These are phyloP conservation scores for Polydrusus cervinus DNA, from an alignment of 2,888 invertebrate genomes.

Conservation along the genomic window DNA sequence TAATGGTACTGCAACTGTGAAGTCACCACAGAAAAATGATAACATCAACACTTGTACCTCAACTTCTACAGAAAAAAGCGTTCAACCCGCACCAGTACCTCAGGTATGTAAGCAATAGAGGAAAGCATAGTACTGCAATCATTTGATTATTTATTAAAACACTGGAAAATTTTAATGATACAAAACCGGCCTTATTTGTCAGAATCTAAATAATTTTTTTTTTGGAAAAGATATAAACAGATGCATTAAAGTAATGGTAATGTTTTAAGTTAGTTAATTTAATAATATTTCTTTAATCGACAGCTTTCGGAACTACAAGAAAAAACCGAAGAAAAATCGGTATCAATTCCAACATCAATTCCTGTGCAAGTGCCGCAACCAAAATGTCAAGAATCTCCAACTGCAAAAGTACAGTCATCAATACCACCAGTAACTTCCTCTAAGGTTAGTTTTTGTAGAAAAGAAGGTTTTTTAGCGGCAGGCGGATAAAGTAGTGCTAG, in stretches of 20 bases:
- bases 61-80: slow-evolving; percentile 42
- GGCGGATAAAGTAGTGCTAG: background rate
- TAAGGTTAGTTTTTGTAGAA: slow-evolving; percentile 7
- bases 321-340: slow-evolving; percentile 51
- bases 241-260: too few species aligned
- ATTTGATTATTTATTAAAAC: too few species aligned
- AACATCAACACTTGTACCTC: slow-evolving; percentile 60
- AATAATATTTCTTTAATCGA: background rate
- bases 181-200: too few species aligned
- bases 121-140: too few species aligned
- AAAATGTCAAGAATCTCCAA: background rate
- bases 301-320: slow-evolving; percentile 60
- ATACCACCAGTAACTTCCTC: background rate
- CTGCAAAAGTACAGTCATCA: slow-evolving; percentile 19
- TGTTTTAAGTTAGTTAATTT: too few species aligned
- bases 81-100: slow-evolving; percentile 44
- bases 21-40: slow-evolving; percentile 54
- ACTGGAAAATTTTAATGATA: too few species aligned
- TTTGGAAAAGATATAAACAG: too few species aligned
- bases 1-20: slow-evolving; percentile 66
- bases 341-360: slow-evolving; percentile 63
- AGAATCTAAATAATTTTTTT: too few species aligned
- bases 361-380: slow-evolving; percentile 1
- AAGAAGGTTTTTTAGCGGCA: too few species aligned
- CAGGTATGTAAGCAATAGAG: slow-evolving; percentile 23